A percentile compares a stretch with the other conserved stretches of the same genome.
Evolutionary conservation across 2,113 vertebrate species (phyloP).

Genomic region (Apodemus speciosus): DNA sequence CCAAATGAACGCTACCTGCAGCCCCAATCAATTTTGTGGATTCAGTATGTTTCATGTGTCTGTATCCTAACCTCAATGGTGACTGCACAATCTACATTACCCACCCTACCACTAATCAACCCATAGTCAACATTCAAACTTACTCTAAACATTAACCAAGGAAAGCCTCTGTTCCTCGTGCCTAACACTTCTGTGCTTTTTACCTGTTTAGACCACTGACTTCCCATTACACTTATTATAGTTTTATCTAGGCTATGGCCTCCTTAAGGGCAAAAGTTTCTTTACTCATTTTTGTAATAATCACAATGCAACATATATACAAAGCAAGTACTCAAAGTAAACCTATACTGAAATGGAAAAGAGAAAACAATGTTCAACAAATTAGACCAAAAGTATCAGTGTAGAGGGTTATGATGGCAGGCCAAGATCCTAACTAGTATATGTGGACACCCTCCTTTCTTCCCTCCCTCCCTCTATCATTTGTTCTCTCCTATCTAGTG

Average conservation of each 20-base stretch:
- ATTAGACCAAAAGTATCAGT: neutral
- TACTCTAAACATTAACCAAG: slow-evolving; percentile 44
- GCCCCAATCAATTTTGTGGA: slow-evolving; percentile 3
- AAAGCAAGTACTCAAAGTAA: neutral
- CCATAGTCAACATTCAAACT: slow-evolving; percentile 24
- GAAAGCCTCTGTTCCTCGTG: neutral
- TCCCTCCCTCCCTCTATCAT: too few relatives aligned
- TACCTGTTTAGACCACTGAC: neutral
- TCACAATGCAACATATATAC: neutral
- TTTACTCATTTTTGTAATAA: neutral
- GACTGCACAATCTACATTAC: neutral
- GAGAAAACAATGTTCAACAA: neutral
- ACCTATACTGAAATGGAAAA: neutral
- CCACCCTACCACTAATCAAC: neutral
- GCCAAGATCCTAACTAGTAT: neutral
- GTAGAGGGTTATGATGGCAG: neutral
- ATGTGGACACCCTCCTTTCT: neutral
- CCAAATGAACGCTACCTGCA: neutral
- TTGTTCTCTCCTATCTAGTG: too few relatives aligned
- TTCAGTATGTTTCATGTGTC: neutral
- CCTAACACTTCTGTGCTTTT: slow-evolving; percentile 21
- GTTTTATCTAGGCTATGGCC: neutral
- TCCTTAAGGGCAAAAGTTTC: neutral
- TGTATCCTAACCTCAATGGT: neutral
- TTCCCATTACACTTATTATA: slow-evolving; percentile 7